A percentile compares a stretch with the other conserved stretches of the same genome.
phyloP scores from a whole-genome alignment of 1,140 invertebrate species.

The Zelostemma sp. region DNA sequence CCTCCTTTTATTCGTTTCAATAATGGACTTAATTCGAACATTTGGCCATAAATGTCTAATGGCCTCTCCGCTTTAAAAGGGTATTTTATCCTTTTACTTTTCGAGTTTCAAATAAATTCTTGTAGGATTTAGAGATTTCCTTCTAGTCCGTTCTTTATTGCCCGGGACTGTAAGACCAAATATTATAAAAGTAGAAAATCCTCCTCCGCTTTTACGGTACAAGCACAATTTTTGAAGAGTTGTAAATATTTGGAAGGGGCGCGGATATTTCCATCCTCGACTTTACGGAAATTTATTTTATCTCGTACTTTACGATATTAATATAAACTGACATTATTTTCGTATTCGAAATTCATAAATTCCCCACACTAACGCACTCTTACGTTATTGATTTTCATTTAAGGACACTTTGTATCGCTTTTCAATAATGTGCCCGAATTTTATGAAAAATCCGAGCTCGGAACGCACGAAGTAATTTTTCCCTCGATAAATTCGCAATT shows the following conservation, averaged over 20 bases:
- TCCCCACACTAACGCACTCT: background rate
- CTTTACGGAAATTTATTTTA: background rate
- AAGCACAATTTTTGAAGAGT: too few relatives aligned
- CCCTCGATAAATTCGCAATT: too few relatives aligned
- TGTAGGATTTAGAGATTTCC: slow-evolving; percentile 16
- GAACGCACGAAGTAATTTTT: too few relatives aligned
- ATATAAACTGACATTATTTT: background rate
- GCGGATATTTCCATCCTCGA: too few relatives aligned
- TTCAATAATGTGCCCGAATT: too few relatives aligned
- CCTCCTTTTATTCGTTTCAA: background rate
- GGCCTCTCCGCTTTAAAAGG: slow-evolving; percentile 2
- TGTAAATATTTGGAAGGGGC: too few relatives aligned
- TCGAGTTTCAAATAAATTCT: slow-evolving; percentile 5
- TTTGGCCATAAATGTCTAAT: background rate
- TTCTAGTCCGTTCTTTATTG: slow-evolving; percentile 1
- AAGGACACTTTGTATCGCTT: background rate
- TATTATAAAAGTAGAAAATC: slow-evolving; percentile 1
- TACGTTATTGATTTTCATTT: background rate
- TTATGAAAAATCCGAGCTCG: too few relatives aligned
- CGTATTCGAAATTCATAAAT: background rate
- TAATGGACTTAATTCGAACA: slow-evolving; percentile 3
- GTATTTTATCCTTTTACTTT: slow-evolving; percentile 8
- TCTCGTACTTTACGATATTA: background rate
- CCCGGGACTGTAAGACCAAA: background rate
- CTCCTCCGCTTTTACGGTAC: too few relatives aligned